These are phyloP conservation scores for Gonioctena quinquepunctata DNA, from an alignment of 1,140 invertebrate genomes.

Conservation along the genomic window DNA sequence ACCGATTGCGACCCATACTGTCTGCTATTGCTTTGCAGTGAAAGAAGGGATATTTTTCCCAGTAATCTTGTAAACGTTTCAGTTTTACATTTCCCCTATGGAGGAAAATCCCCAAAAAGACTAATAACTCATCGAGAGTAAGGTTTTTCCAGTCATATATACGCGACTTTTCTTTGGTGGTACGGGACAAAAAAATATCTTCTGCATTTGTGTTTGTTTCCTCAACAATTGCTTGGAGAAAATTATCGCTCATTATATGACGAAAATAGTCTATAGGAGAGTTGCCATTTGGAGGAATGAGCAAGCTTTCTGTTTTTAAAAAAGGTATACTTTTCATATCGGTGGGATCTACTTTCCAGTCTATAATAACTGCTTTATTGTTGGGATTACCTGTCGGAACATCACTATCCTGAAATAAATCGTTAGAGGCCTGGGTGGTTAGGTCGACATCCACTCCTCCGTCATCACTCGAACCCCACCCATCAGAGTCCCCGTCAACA, in stretches of 20 bases:
- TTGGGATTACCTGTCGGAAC: too few relatives aligned
- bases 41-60: neutral
- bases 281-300: too few relatives aligned
- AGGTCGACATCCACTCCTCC: too few relatives aligned
- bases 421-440: too few relatives aligned
- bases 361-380: too few relatives aligned
- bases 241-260: neutral
- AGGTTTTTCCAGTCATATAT: neutral
- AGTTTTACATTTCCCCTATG: neutral
- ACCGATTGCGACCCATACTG: slow-evolving; percentile 12
- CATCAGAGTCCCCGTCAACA: too few relatives aligned
- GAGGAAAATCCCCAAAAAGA: neutral
- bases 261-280: neutral
- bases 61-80: neutral
- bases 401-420: too few relatives aligned
- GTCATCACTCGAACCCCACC: too few relatives aligned
- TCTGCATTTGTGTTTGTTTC: neutral
- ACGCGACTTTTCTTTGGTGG: neutral
- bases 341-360: too few relatives aligned
- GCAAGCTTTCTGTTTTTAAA: too few relatives aligned
- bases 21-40: neutral
- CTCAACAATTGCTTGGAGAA: neutral
- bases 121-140: neutral
- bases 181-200: neutral
- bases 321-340: too few relatives aligned